Evolutionary conservation across 2,888 invertebrate species (phyloP), one percentile per base, ranked within the genome.

Genomic region (Yponomeuta malinellus): DNA sequence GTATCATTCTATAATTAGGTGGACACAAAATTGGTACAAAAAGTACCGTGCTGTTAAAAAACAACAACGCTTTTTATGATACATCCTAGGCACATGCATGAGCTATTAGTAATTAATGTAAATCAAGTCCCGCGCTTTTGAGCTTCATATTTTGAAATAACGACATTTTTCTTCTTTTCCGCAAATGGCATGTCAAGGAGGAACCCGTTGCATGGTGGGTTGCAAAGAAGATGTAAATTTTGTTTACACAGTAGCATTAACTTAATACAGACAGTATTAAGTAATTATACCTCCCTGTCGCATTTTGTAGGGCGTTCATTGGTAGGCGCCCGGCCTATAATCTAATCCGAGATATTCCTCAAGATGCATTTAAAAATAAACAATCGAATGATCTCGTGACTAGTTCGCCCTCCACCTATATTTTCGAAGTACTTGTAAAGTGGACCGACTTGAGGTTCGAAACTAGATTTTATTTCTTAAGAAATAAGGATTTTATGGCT

Each of bases 1-100:
- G 12, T 65, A 65, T 65, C 65, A 65, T 31, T 65, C 33, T 29
- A 65, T 65, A 65, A 65, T 65, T 65, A 65, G 52, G 52, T 59
- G 15, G 52, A 59, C 15, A 1, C 52, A 8, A 59, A 59, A 9
- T 59, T 15, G 15, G 52, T 59, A 59, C 52, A 59, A 59, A 59
- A 59, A 59, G 52, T 59, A 15, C 15, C 15, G 6, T 9, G 52
- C 52, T 1, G 2, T 59, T 15, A 12, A 59, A 59, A 59, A 59
- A 59, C 52, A 12, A 59, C 3, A 59, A 59, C 52, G 12, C 52
- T 59, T 59, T 59, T 59, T 59, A 59, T 43, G 43, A 43, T 8
- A 43, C 43, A 33, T 33, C 33, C 33, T 2, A 33, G 33, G 33
- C 5, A 43, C 8, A 15, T 59, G 3, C 15, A 12, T 52, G 12